Evolutionary conservation across 2,113 vertebrate genomes (phyloP), one percentile per base, ranked within the genome.

Genomic region (human (Homo sapiens)): DNA sequence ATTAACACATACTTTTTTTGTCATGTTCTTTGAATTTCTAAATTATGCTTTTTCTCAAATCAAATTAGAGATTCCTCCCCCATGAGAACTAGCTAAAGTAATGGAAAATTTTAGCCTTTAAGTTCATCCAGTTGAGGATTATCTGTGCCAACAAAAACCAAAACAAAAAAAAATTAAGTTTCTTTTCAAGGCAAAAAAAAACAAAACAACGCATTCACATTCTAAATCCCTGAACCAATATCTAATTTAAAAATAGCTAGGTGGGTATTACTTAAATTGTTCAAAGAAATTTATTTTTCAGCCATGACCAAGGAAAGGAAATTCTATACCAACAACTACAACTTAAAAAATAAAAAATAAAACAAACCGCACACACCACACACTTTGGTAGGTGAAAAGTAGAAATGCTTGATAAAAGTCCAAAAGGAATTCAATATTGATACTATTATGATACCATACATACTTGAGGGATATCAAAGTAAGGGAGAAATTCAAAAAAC

Each of bases 71-170:
- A 93, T 98, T 97, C 80, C 48, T 97, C 94, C 92, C 64, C 84
- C 95, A 96, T 88, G 96, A 97, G 82, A 97, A 93, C 84, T 73
- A 96, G 88, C 94, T 97, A 96, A 96, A 97, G 89, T 98, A 97
- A 98, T 97, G 95, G 97, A 98, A 98, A 98, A 96, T 94, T 96
- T 98, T 96, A 97, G 96, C 97, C 95, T 98, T 97, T 97, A 97
- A 97, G 48, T 97, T 97, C 95, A 95, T 97, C 90, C 94, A 97
- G 82, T 97, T 94, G 85, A 93, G 84, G 61, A 96, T 96, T 75
- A 95, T 93, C 57, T 82, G 61, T 89, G 97, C 97, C 97, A 98
- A 98, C 76, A 96, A 97, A 98, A 97, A 98, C 66, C 84, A 97
- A 96, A 95, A 61, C 35, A 75, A 92, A 86, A 85, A 85, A 97